Conservation (phyloP, 2,113 vertebrate species). For the Indicator indicator region DNA sequence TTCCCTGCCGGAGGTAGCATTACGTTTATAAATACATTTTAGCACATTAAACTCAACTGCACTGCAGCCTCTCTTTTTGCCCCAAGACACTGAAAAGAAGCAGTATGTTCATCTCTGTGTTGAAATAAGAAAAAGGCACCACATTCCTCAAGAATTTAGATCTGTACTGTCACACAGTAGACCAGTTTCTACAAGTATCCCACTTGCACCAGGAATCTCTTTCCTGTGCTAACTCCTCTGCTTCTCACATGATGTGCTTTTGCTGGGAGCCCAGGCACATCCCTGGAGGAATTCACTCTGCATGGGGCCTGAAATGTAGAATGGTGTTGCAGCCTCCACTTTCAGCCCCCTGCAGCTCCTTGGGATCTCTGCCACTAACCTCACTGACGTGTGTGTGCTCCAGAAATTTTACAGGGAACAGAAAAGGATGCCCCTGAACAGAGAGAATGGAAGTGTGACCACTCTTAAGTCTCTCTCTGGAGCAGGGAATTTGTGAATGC, state of each 20-base stretch:
- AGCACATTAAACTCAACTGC: conserved; percentile 21
- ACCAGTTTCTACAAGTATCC: rapidly evolving
- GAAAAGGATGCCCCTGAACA: neutral
- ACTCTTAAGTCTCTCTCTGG: neutral
- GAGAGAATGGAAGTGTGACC: neutral
- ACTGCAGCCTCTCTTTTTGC: neutral
- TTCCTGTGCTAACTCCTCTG: neutral
- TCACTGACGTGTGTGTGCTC: rapidly evolving
- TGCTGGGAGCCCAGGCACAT: neutral
- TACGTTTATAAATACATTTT: conserved; percentile 14
- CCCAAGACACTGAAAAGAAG: neutral
- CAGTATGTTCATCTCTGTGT: neutral
- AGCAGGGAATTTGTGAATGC: neutral
- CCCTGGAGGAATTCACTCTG: neutral
- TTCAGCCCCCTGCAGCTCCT: neutral
- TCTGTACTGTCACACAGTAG: neutral
- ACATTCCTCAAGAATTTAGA: neutral
- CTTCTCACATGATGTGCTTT: neutral
- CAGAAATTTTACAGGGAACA: neutral
- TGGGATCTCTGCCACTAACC: neutral
- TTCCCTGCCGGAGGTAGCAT: conserved; percentile 39
- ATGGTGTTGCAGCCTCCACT: neutral
- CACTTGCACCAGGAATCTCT: neutral
- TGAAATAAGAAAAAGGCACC: neutral
- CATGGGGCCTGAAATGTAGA: neutral